Base-by-base conservation (phyloP, 2,797 vertebrate genomes). In the Delichon dasypus region DNA sequence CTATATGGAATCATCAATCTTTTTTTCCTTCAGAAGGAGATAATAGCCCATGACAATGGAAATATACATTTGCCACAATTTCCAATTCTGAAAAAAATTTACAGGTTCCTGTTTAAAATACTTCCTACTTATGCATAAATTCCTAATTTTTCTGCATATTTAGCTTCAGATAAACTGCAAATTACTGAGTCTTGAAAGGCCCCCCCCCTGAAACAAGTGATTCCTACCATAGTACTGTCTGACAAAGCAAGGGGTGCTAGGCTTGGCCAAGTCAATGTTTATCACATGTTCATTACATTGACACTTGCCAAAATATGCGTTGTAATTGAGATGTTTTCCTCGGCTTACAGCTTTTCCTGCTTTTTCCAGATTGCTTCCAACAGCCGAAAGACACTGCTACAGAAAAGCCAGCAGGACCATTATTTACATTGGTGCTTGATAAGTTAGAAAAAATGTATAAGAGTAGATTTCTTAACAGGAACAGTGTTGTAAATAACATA, bases 291-390 rank as follows among this genome's bases (percentile, higher is more conserved):
- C 87, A 5, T 48, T 90, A 60, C 54, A 30, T 7, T 87, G 71
- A 71, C 47, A 80, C 68, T 94, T 80, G 89, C 87, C 71, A 92
- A 96, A 73, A n/a, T 53, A 76, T 54, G 61, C 88, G 72, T 90
- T 94, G 78, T 91, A 93, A 92, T 30, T 88, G 87, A 96, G 89
- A 89, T 55, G 53, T 79, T 79, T 79, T 66, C 62, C 67, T 92
- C 64, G n/a, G 72, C 61, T 95, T 60, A 58, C 78, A 71, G 38
- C 25, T 91, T 92, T 89, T 70, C 78, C 87, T 94, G 72, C 78
- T 82, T 78, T 85, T 95, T 70, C 81, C 67, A 88, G 36, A 64
- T n/a, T 83, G 78, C 40, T 95, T 93, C 87, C 85, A 93, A 74
- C n/a, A 71, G 60, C 73, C 61, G 55, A 85, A 89, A 93, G 64